Percentiles rank a stretch among this genome's conserved stretches.
phyloP scores from a whole-genome alignment of 1,140 invertebrate species.

The Lordiphosa stackelbergi region DNA sequence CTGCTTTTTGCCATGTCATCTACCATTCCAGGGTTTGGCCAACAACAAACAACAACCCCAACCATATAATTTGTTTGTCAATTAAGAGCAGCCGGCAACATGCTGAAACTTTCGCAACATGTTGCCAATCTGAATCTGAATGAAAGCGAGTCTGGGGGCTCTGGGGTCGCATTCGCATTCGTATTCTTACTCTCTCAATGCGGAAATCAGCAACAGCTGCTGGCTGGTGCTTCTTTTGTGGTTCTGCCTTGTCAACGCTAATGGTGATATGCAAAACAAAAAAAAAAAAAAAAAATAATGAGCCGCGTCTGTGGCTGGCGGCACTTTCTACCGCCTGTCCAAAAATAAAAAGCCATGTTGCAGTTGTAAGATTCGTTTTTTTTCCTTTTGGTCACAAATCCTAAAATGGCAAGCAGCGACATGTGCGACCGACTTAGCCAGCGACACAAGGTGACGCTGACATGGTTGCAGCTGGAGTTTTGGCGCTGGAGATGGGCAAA shows the following conservation, averaged over 20 bases:
- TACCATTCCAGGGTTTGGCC: slow-evolving; percentile 58
- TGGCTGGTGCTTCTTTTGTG: slow-evolving; percentile 66
- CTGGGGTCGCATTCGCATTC: slow-evolving; percentile 9
- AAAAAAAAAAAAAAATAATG: slow-evolving; percentile 45
- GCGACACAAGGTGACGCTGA: slow-evolving; percentile 51
- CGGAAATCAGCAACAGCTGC: slow-evolving; percentile 68
- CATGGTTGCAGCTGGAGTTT: slow-evolving; percentile 36
- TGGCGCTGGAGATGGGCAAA: slow-evolving; percentile 59
- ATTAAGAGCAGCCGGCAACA: slow-evolving; percentile 62
- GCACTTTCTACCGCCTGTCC: slow-evolving; percentile 70
- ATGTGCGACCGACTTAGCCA: slow-evolving; percentile 72
- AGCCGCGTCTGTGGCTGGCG: slow-evolving; percentile 51
- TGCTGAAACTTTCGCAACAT: slow-evolving; percentile 64
- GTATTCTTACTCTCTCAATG: slow-evolving; percentile 34
- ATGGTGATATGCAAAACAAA: slow-evolving; percentile 66
- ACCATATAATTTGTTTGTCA: slow-evolving; percentile 72
- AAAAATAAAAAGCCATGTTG: slow-evolving; percentile 70
- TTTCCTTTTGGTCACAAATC: slow-evolving; percentile 60
- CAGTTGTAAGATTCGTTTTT: slow-evolving; percentile 43
- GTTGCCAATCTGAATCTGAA: slow-evolving; percentile 32
- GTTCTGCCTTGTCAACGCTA: slow-evolving; percentile 72
- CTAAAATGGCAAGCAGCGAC: slow-evolving; percentile 71
- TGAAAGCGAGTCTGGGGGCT: slow-evolving; percentile 52
- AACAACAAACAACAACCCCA: slow-evolving; percentile 21
- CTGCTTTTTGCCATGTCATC: slow-evolving; percentile 65